These are phyloP conservation scores for Agrochola lota DNA, from an alignment of 2,888 invertebrate species.

Conservation along the genomic window DNA sequence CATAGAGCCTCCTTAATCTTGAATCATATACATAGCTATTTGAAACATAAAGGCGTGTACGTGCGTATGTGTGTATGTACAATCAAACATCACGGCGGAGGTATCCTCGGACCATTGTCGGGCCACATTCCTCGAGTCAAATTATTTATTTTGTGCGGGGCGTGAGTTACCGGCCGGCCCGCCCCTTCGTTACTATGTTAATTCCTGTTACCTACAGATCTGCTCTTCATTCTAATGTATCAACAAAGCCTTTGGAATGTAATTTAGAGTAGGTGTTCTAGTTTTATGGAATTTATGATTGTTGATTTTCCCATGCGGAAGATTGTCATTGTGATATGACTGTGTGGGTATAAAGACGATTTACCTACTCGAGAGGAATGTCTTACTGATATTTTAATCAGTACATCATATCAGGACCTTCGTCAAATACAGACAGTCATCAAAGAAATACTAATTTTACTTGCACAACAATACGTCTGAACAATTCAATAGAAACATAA, in stretches of 20 bases:
- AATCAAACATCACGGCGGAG: slow-evolving; percentile 64
- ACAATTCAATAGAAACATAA: slow-evolving; percentile 46
- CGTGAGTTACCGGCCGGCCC: slow-evolving; percentile 87
- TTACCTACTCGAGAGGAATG: background rate
- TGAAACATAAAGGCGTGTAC: slow-evolving; percentile 7
- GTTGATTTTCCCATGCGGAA: slow-evolving; percentile 40
- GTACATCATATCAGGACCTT: background rate
- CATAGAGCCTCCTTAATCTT: background rate
- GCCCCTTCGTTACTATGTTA: slow-evolving; percentile 90
- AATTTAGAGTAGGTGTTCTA: slow-evolving; percentile 50
- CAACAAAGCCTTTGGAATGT: slow-evolving; percentile 60
- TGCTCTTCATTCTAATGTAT: slow-evolving; percentile 71
- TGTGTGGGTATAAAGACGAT: background rate
- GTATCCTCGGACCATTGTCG: slow-evolving; percentile 74
- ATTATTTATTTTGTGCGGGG: slow-evolving; percentile 89
- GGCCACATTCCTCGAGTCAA: slow-evolving; percentile 82
- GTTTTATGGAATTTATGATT: slow-evolving; percentile 42
- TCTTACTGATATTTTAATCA: background rate
- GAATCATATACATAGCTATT: slow-evolving; percentile 11
- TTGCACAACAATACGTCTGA: slow-evolving; percentile 16
- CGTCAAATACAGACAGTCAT: background rate
- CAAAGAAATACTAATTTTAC: slow-evolving; percentile 13
- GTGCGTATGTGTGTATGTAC: slow-evolving; percentile 31
- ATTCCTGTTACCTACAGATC: slow-evolving; percentile 80
- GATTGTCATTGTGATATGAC: slow-evolving; percentile 14